These are phyloP conservation scores for Toxotes jaculatrix DNA, from an alignment of 2,113 vertebrate genomes.

Conservation along the genomic window DNA sequence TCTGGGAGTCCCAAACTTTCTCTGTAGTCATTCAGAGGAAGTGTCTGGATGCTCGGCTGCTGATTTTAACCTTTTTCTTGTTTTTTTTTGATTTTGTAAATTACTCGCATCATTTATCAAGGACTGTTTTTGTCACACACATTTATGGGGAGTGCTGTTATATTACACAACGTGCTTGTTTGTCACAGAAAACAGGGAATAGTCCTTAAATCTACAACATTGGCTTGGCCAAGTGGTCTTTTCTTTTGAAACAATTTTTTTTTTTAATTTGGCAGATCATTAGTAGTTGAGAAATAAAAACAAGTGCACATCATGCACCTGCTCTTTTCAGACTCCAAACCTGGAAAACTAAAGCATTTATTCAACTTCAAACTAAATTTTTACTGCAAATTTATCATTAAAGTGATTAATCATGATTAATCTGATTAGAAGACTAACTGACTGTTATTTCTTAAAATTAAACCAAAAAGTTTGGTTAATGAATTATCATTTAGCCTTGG, in stretches of 20 bases:
- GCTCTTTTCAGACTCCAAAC: neutral
- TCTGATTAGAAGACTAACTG: neutral
- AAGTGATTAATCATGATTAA: neutral
- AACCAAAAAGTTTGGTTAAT: neutral
- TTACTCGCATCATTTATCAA: neutral
- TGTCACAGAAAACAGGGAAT: conserved; percentile 2
- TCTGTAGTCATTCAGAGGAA: conserved; percentile 11
- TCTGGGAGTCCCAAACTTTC: conserved; percentile 50
- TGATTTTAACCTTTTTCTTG: conserved; percentile 15
- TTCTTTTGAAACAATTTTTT: neutral
- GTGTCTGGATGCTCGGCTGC: conserved; percentile 27
- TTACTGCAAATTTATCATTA: neutral
- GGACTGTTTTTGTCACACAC: conserved; percentile 9
- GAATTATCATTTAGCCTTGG: neutral
- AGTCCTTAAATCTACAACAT: neutral
- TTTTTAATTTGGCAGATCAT: neutral
- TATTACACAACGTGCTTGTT: neutral
- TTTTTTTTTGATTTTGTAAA: neutral
- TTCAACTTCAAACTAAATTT: conserved; percentile 6
- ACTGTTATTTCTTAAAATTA: neutral
- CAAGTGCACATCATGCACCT: conserved; percentile 33
- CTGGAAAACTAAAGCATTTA: neutral
- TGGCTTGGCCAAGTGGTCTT: neutral
- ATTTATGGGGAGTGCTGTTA: conserved; percentile 11
- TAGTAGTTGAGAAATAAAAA: conserved; percentile 12